Evolutionary conservation across 1,140 invertebrate genomes (phyloP).

Genomic region (Drosophila arizonae): DNA sequence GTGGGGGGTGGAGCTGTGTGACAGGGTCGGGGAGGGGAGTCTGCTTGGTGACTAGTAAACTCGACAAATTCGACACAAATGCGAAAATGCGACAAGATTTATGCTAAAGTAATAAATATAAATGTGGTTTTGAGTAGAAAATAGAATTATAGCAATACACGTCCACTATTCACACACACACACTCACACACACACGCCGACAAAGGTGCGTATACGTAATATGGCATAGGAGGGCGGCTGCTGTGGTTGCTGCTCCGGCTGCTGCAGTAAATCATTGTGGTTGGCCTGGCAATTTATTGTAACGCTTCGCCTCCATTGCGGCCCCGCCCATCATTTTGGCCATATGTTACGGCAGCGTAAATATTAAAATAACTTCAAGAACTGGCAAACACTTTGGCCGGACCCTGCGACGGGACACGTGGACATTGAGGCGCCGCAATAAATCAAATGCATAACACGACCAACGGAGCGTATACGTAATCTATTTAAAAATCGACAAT

Average conservation of each 20-base stretch:
- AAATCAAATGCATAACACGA: slow-evolving; percentile 60
- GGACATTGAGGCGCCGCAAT: slow-evolving; percentile 71
- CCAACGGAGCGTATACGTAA: slow-evolving; percentile 71
- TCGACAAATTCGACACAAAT: slow-evolving; percentile 81
- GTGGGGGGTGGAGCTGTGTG: no score
- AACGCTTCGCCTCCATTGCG: slow-evolving; percentile 7
- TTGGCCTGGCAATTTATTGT: slow-evolving; percentile 73
- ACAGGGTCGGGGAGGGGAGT: background rate
- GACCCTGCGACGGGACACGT: slow-evolving; percentile 23
- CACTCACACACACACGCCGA: slow-evolving; percentile 8
- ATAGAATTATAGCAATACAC: slow-evolving; percentile 76
- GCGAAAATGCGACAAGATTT: slow-evolving; percentile 81
- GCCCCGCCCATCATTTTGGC: slow-evolving; percentile 14
- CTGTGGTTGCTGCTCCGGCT: slow-evolving; percentile 21
- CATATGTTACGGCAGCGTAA: slow-evolving; percentile 74
- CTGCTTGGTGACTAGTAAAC: slow-evolving; percentile 52
- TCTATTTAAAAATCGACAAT: slow-evolving; percentile 69
- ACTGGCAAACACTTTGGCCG: slow-evolving; percentile 68
- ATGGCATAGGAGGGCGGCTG: slow-evolving; percentile 16
- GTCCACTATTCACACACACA: slow-evolving; percentile 13
- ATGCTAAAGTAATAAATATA: slow-evolving; percentile 81
- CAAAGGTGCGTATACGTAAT: slow-evolving; percentile 63
- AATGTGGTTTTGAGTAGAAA: slow-evolving; percentile 81
- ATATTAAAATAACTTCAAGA: slow-evolving; percentile 79
- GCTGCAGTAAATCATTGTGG: slow-evolving; percentile 78